phyloP scores from a whole-genome alignment of 2,888 invertebrate genomes.

The Cylindroiulus punctatus region DNA sequence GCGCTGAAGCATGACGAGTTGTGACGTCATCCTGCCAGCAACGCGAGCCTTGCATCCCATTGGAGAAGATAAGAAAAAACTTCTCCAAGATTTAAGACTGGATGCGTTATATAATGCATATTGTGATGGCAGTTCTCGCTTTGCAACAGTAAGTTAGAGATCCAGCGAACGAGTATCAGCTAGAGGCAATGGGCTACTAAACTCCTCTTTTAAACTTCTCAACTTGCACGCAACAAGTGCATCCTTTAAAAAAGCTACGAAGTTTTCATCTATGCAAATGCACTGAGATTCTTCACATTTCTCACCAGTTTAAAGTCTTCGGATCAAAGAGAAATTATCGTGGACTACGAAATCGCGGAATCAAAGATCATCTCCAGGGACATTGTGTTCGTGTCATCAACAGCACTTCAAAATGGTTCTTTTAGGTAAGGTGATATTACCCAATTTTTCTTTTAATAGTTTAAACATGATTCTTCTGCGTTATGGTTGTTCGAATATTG shows the following conservation, averaged over 20 bases:
- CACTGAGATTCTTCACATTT: neutral
- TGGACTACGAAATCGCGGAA: slow-evolving; percentile 8
- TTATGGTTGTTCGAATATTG: too few relatives aligned
- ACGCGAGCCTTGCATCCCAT: slow-evolving; percentile 1
- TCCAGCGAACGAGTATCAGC: neutral
- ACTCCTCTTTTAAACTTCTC: neutral
- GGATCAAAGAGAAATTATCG: neutral
- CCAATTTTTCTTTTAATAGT: too few relatives aligned
- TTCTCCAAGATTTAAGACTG: slow-evolving; percentile 43
- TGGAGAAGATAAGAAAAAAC: slow-evolving; percentile 42
- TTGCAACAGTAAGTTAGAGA: neutral
- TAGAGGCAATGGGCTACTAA: slow-evolving; percentile 20
- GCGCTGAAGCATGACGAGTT: slow-evolving; percentile 18
- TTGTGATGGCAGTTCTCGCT: slow-evolving; percentile 12
- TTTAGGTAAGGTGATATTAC: neutral
- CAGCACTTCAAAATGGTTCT: neutral
- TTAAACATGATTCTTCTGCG: too few relatives aligned
- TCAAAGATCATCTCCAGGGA: neutral
- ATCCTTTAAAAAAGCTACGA: neutral
- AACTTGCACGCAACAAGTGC: neutral
- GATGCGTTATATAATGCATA: slow-evolving; percentile 46
- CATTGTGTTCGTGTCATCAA: neutral
- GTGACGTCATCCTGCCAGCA: neutral
- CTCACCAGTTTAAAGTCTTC: neutral
- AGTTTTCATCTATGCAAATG: neutral